These are phyloP conservation scores for Recurvirostra avosetta DNA, from an alignment of 2,113 vertebrate genomes.

Conservation along the genomic window DNA sequence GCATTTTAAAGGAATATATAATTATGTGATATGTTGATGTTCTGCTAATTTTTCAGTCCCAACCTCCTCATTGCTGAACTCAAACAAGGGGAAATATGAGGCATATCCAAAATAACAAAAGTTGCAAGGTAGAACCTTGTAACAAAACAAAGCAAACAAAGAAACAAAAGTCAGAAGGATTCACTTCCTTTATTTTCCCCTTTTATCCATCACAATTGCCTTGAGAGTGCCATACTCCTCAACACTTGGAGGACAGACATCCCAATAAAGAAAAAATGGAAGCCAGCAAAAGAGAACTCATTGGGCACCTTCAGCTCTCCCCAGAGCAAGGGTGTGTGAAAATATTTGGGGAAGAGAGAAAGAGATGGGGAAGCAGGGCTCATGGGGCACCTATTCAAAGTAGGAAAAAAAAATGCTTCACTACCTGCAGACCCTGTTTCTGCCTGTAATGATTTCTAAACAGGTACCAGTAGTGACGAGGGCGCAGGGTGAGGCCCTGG, in stretches of 20 bases:
- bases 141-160: neutral
- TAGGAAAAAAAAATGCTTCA: neutral
- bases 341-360: neutral
- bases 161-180: neutral
- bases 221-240: neutral
- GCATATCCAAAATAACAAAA: neutral
- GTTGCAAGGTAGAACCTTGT: neutral
- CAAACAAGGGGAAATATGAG: neutral
- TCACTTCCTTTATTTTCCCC: rapidly evolving
- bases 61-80: neutral
- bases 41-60: neutral
- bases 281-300: neutral
- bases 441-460: neutral
- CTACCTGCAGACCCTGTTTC: neutral
- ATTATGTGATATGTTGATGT: neutral
- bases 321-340: neutral
- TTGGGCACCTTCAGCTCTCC: neutral
- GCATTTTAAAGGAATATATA: neutral
- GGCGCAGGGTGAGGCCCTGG: neutral
- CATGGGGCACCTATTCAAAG: neutral
- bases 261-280: neutral
- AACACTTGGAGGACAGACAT: neutral
- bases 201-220: neutral
- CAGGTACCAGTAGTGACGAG: neutral
- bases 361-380: neutral